These are phyloP conservation scores for Python bivittatus DNA, from an alignment of 2,113 vertebrate genomes.

Conservation along the genomic window DNA sequence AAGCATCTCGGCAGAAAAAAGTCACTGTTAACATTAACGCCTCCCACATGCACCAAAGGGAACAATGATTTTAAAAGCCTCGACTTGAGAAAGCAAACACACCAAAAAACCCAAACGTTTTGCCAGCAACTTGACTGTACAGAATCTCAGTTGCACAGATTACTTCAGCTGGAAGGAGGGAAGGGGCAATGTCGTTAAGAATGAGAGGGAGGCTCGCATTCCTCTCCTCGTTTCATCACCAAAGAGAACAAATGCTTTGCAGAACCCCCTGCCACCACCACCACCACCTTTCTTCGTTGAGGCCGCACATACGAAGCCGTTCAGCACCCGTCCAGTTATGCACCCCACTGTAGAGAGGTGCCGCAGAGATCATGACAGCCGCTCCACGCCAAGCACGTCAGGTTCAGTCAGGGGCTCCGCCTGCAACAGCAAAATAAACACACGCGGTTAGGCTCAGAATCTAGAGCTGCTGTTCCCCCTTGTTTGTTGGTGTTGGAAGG, in stretches of 20 bases:
- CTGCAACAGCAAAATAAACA: conserved; percentile 48
- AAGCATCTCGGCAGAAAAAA: not conserved
- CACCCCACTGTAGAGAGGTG: conserved; percentile 77
- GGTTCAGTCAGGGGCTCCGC: conserved; percentile 65
- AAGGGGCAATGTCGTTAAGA: not conserved
- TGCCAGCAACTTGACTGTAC: too few species aligned
- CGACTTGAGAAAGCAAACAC: not conserved
- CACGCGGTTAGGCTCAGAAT: conserved; percentile 17
- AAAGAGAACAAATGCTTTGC: not conserved
- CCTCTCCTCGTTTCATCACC: not conserved
- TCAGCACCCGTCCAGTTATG: conserved; percentile 78
- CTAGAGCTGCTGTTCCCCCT: not conserved
- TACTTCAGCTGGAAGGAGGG: not conserved
- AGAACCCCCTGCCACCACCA: conserved; percentile 51
- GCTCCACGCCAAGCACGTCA: conserved; percentile 62
- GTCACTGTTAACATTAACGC: not conserved
- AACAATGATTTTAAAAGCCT: not conserved
- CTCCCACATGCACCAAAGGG: not conserved
- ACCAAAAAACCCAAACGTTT: not conserved
- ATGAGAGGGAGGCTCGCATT: not conserved
- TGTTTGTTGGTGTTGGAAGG: not conserved
- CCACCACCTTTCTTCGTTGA: conserved; percentile 83
- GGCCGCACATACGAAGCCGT: conserved; percentile 81
- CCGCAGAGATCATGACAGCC: conserved; percentile 83
- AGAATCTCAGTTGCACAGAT: not conserved